These are phyloP conservation scores for Neelides folsomi DNA, from an alignment of 2,888 invertebrate genomes.

Conservation along the genomic window DNA sequence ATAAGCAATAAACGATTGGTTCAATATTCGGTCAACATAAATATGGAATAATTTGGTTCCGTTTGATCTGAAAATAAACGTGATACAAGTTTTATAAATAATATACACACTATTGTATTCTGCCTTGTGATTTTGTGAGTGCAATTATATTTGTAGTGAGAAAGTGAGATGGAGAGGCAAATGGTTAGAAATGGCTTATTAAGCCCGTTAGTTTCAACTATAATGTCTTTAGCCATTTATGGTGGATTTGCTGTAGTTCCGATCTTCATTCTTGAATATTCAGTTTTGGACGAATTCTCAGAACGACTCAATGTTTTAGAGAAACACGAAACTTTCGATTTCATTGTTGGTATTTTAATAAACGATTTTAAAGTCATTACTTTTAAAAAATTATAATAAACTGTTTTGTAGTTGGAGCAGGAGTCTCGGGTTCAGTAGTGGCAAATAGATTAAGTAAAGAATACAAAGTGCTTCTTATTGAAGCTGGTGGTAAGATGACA, in stretches of 20 bases:
- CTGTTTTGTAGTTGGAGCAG: slow-evolving; percentile 10
- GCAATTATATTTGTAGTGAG: too few relatives aligned
- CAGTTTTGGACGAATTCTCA: slow-evolving; percentile 20
- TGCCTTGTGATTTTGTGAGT: too few relatives aligned
- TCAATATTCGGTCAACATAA: too few relatives aligned
- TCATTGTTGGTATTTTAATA: slow-evolving; percentile 23
- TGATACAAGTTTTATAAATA: too few relatives aligned
- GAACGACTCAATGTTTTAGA: slow-evolving; percentile 10
- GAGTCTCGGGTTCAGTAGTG: slow-evolving; percentile 7
- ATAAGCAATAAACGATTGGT: too few relatives aligned
- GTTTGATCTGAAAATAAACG: too few relatives aligned
- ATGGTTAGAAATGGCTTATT: too few relatives aligned
- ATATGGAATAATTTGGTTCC: too few relatives aligned
- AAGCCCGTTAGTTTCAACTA: slow-evolving; percentile 11
- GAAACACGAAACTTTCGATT: slow-evolving; percentile 23
- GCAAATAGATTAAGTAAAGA: slow-evolving; percentile 18
- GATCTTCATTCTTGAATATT: slow-evolving; percentile 19
- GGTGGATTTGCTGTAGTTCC: slow-evolving; percentile 26
- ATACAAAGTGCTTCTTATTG: slow-evolving; percentile 11
- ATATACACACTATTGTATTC: too few relatives aligned
- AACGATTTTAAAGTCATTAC: background rate
- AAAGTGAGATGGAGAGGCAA: too few relatives aligned
- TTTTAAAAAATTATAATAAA: background rate
- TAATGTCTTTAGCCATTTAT: slow-evolving; percentile 6
- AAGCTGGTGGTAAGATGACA: too few relatives aligned